These are phyloP conservation scores for Phthorimaea operculella DNA, from an alignment of 1,140 invertebrate species.

Conservation along the genomic window DNA sequence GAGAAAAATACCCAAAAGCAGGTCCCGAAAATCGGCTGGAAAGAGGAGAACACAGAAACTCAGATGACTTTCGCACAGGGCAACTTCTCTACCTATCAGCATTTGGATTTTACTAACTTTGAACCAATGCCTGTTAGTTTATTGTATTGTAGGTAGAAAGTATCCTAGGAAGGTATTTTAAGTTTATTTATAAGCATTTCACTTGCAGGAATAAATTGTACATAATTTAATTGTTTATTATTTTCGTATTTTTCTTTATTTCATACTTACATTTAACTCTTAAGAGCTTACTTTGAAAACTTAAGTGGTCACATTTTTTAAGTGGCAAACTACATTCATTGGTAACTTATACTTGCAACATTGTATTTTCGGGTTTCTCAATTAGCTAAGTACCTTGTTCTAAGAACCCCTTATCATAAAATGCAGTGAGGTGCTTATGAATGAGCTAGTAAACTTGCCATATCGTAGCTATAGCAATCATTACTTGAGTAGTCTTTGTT, in stretches of 20 bases:
- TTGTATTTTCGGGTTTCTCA: too few species aligned
- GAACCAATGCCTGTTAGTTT: slow-evolving; percentile 57
- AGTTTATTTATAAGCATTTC: slow-evolving; percentile 35
- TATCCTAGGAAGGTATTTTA: slow-evolving; percentile 9
- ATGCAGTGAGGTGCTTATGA: slow-evolving; percentile 40
- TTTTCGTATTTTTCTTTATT: neutral
- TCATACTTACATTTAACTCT: neutral
- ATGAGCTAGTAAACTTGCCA: slow-evolving; percentile 27
- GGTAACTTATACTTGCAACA: neutral
- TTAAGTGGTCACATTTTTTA: neutral
- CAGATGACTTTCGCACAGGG: slow-evolving; percentile 12
- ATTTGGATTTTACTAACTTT: slow-evolving; percentile 51
- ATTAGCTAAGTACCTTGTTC: too few species aligned
- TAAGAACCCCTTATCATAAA: neutral
- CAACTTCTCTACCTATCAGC: slow-evolving; percentile 37
- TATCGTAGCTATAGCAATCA: slow-evolving; percentile 42
- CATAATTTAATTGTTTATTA: slow-evolving; percentile 6
- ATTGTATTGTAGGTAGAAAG: slow-evolving; percentile 17
- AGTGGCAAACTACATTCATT: too few species aligned
- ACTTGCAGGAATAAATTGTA: slow-evolving; percentile 20
- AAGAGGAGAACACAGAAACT: slow-evolving; percentile 14
- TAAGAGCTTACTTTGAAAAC: too few species aligned
- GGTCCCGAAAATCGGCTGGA: slow-evolving; percentile 25
- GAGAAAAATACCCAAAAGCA: slow-evolving; percentile 23
- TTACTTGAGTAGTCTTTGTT: neutral